Evolutionary conservation across 2,888 invertebrate species (phyloP).

Genomic region (Clepsis dumicolana): DNA sequence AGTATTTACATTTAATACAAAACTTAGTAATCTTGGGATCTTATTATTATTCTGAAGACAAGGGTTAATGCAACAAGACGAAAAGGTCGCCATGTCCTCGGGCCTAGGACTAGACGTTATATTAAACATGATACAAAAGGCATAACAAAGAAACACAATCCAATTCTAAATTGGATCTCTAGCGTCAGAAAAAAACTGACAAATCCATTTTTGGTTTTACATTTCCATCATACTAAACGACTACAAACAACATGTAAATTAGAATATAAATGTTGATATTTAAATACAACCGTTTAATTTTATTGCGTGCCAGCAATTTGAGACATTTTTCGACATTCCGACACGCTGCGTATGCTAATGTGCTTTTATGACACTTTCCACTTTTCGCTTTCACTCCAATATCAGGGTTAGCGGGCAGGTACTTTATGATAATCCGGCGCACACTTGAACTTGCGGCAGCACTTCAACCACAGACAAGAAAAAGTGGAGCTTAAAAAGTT

Average conservation of each 20-base stretch:
- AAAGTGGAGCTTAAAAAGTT: constrained; percentile 34
- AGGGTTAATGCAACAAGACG: constrained; percentile 23
- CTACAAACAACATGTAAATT: constrained; percentile 20
- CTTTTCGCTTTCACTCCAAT: constrained; percentile 36
- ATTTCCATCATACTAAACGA: neutral
- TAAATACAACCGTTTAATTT: constrained; percentile 33
- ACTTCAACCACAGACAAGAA: constrained; percentile 39
- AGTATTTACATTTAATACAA: constrained; percentile 30
- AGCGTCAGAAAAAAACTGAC: neutral
- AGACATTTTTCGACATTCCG: constrained; percentile 29
- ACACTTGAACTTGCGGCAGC: constrained; percentile 30
- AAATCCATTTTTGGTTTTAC: neutral
- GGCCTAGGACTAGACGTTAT: constrained; percentile 7
- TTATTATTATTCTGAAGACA: constrained; percentile 29
- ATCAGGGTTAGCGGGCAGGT: constrained; percentile 9
- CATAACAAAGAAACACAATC: constrained; percentile 1
- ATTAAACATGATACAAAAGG: constrained; percentile 16
- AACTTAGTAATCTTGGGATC: constrained; percentile 3
- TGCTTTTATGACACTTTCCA: constrained; percentile 32
- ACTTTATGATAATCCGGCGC: constrained; percentile 29
- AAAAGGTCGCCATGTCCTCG: constrained; percentile 29
- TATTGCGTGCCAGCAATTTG: constrained; percentile 29
- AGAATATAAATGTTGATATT: constrained; percentile 33
- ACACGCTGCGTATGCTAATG: constrained; percentile 35
- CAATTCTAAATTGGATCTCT: neutral